Evolutionary conservation across 2,888 invertebrate species (phyloP).

Genomic region (Apodemia mormo): DNA sequence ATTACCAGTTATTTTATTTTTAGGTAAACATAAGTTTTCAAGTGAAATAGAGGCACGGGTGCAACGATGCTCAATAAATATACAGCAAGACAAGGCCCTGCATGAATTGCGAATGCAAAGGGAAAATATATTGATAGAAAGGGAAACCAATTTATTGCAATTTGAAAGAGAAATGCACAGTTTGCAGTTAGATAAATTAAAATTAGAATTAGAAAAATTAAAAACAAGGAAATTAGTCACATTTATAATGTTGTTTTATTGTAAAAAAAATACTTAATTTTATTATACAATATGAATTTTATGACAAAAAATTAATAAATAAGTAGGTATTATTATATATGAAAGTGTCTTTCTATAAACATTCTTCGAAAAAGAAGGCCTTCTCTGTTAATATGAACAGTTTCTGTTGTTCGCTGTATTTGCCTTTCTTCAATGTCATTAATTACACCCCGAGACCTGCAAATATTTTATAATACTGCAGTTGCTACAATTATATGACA

Average conservation of each 20-base stretch:
- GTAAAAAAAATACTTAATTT: too few species aligned
- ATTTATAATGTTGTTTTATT: too few species aligned
- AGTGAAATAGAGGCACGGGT: not conserved
- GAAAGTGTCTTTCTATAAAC: too few species aligned
- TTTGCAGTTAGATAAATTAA: not conserved
- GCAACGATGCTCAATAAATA: not conserved
- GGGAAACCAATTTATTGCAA: not conserved
- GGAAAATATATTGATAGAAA: not conserved
- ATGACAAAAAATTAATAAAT: too few species aligned
- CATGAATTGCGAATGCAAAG: not conserved
- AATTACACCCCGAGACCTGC: too few species aligned
- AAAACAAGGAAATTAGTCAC: not conserved
- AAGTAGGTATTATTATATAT: too few species aligned
- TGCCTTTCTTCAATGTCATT: too few species aligned
- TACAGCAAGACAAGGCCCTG: not conserved
- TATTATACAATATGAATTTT: too few species aligned
- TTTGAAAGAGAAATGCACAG: slow-evolving; percentile 1
- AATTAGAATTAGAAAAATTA: too few species aligned
- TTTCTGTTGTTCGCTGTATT: too few species aligned
- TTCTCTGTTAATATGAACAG: too few species aligned
- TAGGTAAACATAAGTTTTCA: not conserved
- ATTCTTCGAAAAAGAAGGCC: too few species aligned
- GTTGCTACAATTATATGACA: not conserved
- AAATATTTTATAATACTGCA: not conserved
- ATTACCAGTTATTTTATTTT: not conserved